Conservation (phyloP, 2,888 invertebrate genomes). For the Apoda limacodes region DNA sequence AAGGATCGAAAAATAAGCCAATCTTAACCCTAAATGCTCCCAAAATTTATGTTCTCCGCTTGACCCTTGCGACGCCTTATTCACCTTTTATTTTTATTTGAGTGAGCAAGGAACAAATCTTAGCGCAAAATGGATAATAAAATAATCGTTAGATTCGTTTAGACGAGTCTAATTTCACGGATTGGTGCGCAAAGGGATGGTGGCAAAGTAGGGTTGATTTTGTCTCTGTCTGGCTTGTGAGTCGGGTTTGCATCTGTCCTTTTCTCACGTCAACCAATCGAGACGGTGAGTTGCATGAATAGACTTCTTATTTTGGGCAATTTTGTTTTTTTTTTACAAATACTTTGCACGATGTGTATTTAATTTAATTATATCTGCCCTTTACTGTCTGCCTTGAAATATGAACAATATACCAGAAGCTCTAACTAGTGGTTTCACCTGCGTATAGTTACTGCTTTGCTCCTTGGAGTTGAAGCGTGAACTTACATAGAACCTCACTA, state of each 20-base stretch:
- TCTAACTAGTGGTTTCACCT: too few species aligned
- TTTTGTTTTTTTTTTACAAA: constrained; percentile 46
- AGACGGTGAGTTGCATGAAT: constrained; percentile 34
- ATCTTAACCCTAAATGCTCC: constrained; percentile 52
- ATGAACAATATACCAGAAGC: too few species aligned
- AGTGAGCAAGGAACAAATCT: constrained; percentile 71
- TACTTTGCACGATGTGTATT: too few species aligned
- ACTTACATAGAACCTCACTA: too few species aligned
- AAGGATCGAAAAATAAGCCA: constrained; percentile 61
- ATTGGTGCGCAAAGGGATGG: constrained; percentile 62
- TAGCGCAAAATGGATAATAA: constrained; percentile 69
- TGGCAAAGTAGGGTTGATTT: constrained; percentile 36
- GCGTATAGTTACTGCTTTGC: too few species aligned
- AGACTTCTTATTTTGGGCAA: constrained; percentile 47
- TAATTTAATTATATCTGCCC: too few species aligned
- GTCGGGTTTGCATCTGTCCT: constrained; percentile 24
- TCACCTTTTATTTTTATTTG: constrained; percentile 71
- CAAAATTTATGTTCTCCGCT: constrained; percentile 54
- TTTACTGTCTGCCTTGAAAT: too few species aligned
- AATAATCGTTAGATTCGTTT: constrained; percentile 71
- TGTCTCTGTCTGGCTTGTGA: constrained; percentile 29
- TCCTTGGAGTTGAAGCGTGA: too few species aligned
- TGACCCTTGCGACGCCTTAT: constrained; percentile 62
- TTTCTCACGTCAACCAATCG: constrained; percentile 43
- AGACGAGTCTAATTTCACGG: constrained; percentile 69